Evolutionary conservation across 2,113 vertebrate genomes (phyloP).

Genomic region (Oreochromis niloticus): DNA sequence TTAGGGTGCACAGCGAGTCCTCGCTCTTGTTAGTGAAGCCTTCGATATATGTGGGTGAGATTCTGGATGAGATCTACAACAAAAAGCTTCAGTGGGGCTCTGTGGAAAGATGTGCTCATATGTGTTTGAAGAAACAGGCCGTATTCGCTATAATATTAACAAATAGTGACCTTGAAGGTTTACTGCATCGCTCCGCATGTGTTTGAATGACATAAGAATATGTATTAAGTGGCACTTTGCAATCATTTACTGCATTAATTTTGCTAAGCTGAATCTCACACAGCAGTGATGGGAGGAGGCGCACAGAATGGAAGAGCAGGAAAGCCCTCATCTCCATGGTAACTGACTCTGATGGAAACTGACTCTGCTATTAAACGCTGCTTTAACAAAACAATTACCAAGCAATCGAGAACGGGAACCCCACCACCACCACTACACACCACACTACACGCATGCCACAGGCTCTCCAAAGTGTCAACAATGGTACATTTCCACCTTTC

Average conservation of each 20-base stretch:
- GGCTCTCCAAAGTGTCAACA: background rate
- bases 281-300: background rate
- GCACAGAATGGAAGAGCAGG: slow-evolving; percentile 35
- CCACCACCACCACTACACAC: background rate
- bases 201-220: background rate
- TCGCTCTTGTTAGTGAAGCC: background rate
- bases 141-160: background rate
- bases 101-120: background rate
- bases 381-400: slow-evolving; percentile 33
- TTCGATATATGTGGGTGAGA: background rate
- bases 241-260: background rate
- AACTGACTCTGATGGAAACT: slow-evolving; percentile 40
- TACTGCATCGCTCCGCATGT: background rate
- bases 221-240: background rate
- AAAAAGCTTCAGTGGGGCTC: background rate
- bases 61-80: background rate
- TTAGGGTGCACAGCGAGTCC: background rate
- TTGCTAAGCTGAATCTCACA: slow-evolving; percentile 6
- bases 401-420: slow-evolving; percentile 10
- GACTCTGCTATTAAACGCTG: slow-evolving; percentile 41
- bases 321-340: slow-evolving; percentile 63
- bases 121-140: background rate
- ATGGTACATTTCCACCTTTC: background rate
- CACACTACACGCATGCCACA: background rate
- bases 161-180: background rate